Evolutionary conservation across 2,797 vertebrate genomes (phyloP), one percentile per base, ranked within the genome.

Genomic region (Discoglossus pictus): DNA sequence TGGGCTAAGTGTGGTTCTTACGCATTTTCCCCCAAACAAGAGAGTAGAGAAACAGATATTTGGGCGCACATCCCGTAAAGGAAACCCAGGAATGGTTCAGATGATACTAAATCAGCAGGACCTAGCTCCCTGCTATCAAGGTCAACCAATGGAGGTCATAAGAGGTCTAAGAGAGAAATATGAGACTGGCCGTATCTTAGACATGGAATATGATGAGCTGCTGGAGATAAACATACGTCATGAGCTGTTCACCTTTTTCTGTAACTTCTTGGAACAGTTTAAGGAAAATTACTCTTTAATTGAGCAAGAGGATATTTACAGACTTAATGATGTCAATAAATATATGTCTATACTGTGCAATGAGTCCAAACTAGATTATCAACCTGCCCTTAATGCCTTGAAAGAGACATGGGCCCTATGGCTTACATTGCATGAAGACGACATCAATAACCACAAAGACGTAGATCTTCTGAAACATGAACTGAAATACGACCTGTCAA

Each of bases 1-100:
- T 36, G 80, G 80, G 6, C 44, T 83, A n/a, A 79, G 84, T 31
- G 84, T 87, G 3, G 7, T 87, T n/a, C 82, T 84, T 52, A 87
- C 81, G 2, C 85, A 88, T 54, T 50, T 88, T n/a, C n/a, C 24
- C 80, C 82, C 1, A 25, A 88, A 87, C 2, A 54, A 71, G 24
- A 75, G 81, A 15, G 76, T 82, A 4, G 79, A 81, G 72, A 76
- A 43, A 42, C 78, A 82, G n/a, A n/a, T n/a, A n/a, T n/a, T 77
- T 67, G 79, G 79, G 2, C 74, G 83, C 20, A 84, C 83, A 2
- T 83, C 78, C 9, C 78, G 84, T 39, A 80, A 84, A 79, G 87
- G 87, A 38, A 78, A 75, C 52, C 82, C 85, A 60, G 87, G 87
- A 12, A 36, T 73, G 68, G 74, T 73, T 21, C 78, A 79, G 40